Evolutionary conservation across 35 echinoderm and acorn worm genomes (phyloP), one percentile per base, ranked within the genome.

Genomic region (Apostichopus californicus): DNA sequence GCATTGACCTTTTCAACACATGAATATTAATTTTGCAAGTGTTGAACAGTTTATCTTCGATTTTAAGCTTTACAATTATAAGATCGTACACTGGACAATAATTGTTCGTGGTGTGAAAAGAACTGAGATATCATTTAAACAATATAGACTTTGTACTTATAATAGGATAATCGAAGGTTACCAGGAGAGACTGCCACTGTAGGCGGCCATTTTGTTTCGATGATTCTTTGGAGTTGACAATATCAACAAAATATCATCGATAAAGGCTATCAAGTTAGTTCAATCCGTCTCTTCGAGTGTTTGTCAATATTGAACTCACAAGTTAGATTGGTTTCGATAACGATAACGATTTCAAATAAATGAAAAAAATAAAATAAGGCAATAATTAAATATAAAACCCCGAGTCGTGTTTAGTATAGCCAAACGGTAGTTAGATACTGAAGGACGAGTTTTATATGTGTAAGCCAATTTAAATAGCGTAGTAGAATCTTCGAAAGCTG

Each of bases 91-190:
- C 58, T 61, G 58, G 58, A 61, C 58, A 61, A 61, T 61, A 9
- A 61, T 61, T 61, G 2, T 61, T 61, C 58, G 58, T 61, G 58
- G 58, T 61, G 12, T 61, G 12, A 4, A 46, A 46, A 46, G 58
- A 61, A 61, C 58, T 11, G 58, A 61, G 3, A 8, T 12, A 61
- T 61, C 12, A 61, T 61, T 61, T 46, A 46, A 61, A 9, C 58
- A 61, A 61, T 61, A 75, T 75, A 75, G 71, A 59, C 81, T 85
- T 85, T 85, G 81, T n/a, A 9, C 81, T 20, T n/a, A 8, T n/a
- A 21, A 23, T 22, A 14, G 15, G 18, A 18, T 59, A 9, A 60
- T 18, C n/a, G 54, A 85, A 85, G 81, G 81, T 85, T 85, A 60
- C 81, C 17, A 59, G 55, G 56, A 81, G 78, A 81, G 6, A 81